These are phyloP conservation scores for Agriopis marginaria DNA, from an alignment of 2,888 invertebrate species.

Conservation along the genomic window DNA sequence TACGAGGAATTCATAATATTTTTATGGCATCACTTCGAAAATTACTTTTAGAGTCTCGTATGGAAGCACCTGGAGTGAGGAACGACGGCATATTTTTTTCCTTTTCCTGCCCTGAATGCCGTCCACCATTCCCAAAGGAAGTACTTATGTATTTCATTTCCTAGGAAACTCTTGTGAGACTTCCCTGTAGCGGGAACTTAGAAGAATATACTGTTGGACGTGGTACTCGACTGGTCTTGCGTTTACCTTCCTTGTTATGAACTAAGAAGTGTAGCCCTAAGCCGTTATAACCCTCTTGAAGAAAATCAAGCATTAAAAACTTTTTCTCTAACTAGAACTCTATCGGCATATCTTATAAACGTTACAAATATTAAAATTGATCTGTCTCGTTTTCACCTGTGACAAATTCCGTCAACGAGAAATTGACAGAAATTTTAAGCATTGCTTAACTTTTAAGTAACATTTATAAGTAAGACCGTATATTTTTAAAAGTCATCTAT, in stretches of 20 bases:
- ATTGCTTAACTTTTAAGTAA: no score
- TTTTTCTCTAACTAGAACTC: no score
- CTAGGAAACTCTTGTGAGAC: constrained; percentile 36
- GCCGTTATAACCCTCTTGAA: not conserved
- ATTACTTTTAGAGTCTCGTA: constrained; percentile 8
- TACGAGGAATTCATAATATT: constrained; percentile 1
- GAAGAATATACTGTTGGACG: not conserved
- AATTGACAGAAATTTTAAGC: no score
- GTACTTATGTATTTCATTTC: constrained; percentile 46
- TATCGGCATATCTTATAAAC: no score
- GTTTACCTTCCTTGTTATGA: not conserved
- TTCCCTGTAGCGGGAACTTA: constrained; percentile 23
- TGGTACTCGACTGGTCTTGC: not conserved
- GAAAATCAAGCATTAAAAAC: no score
- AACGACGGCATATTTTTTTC: constrained; percentile 29
- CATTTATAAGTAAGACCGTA: no score
- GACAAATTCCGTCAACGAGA: no score
- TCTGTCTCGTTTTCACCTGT: no score
- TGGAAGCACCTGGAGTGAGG: constrained; percentile 30
- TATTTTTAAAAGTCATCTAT: no score
- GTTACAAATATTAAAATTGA: no score
- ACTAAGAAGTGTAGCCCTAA: no score
- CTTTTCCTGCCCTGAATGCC: constrained; percentile 34
- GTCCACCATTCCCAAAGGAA: constrained; percentile 36
- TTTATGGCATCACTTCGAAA: constrained; percentile 27